Base-by-base conservation (phyloP, 2,888 invertebrate genomes). In the Cryptosula pallasiana region DNA sequence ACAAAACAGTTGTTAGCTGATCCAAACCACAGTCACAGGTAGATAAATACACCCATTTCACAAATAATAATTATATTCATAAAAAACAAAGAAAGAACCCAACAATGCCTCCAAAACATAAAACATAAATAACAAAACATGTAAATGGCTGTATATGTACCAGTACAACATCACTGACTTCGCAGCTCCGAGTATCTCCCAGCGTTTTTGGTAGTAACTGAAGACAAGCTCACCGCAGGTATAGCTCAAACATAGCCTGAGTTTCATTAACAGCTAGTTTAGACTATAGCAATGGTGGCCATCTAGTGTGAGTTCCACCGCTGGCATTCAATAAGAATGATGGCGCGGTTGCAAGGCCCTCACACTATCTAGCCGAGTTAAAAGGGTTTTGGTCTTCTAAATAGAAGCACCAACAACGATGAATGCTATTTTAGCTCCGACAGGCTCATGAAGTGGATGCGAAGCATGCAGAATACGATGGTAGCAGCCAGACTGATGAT, bases 231-330 rank as follows among this genome's bases (percentile, higher is more conserved):
- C 45, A 32, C 63, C 63, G 32, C 63, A 25, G 63, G 13, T 27
- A 63, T 25, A 20, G 32, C 63, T 27, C 32, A 32, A 34, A 63
- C 63, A 9, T n/a, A 63, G 32, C 63, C 32, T 16, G 29, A 63
- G 25, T 9, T 3, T 27, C 20, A 5, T 16, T n/a, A 32, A 63
- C 29, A 34, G 63, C 27, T 63, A 32, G 63, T 63, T 34, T 32
- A 63, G 9, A n/a, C 32, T 9, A 32, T 63, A 32, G 27, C 27
- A 63, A 27, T 63, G 63, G 63, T 63, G 63, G 63, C 63, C 63
- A 32, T 63, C 63, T 63, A 63, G 63, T 63, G 63, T 63, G 63
- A 34, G 63, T 63, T 27, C 63, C 63, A 63, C 63, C 63, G 32
- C 63, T 63, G 34, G 63, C 63, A 63, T 63, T 63, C 63, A 63